These are phyloP conservation scores for Gadus macrocephalus DNA, from an alignment of 2,113 vertebrate genomes.

Conservation along the genomic window DNA sequence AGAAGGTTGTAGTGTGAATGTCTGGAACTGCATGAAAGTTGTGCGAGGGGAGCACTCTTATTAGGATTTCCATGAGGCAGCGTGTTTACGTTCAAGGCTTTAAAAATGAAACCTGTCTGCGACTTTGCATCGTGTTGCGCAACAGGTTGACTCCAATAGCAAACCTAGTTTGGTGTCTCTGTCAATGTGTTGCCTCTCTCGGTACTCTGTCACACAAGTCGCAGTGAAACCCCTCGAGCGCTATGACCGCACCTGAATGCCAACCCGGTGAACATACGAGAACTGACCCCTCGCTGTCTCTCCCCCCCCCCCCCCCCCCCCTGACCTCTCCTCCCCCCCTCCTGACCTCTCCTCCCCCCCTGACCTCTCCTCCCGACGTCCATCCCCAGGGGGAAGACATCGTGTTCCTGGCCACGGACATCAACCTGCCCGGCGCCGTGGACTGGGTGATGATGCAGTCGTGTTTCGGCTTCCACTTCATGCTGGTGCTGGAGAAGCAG, in stretches of 20 bases:
- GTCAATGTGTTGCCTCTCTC: too few relatives aligned
- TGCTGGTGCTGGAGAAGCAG: slow-evolving; percentile 98
- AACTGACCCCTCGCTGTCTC: neutral
- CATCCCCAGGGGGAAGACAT: slow-evolving; percentile 90
- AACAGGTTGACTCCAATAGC: too few relatives aligned
- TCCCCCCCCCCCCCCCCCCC: neutral
- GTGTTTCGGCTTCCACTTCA: slow-evolving; percentile 98
- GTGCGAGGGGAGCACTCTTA: neutral
- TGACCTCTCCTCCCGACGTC: neutral
- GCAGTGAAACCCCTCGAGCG: too few relatives aligned
- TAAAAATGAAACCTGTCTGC: too few relatives aligned
- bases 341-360: neutral
- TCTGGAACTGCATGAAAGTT: neutral
- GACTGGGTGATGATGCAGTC: slow-evolving; percentile 99
- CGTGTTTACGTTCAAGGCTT: too few relatives aligned
- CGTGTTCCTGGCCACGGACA: slow-evolving; percentile 97
- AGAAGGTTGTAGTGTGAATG: slow-evolving; percentile 7
- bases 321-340: too few relatives aligned
- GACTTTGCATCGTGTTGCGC: too few relatives aligned
- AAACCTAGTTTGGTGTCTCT: too few relatives aligned
- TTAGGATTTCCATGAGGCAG: too few relatives aligned
- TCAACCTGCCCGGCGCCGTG: slow-evolving; percentile 96
- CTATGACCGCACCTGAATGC: too few relatives aligned
- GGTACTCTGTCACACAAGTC: too few relatives aligned
- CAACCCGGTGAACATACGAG: too few relatives aligned